A percentile compares a stretch with the other conserved stretches of the same genome.
Conservation (phyloP, 1,140 invertebrate species). For the Neodiprion virginianus region DNA sequence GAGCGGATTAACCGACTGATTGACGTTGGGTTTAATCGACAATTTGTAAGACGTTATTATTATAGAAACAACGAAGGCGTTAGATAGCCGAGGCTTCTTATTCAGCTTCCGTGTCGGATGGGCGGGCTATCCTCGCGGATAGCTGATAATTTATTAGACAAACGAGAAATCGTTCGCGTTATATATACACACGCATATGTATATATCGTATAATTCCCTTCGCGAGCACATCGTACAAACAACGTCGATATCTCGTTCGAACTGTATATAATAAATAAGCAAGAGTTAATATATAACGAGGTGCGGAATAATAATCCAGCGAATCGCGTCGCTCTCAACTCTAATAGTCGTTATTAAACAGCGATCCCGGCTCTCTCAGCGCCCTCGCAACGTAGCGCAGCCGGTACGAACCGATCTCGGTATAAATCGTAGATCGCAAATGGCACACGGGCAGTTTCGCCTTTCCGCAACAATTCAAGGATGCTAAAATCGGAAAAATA, state of each 20-base stretch:
- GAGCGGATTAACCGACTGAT: not conserved
- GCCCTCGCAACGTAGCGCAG: too few species aligned
- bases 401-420: too few species aligned
- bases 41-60: not conserved
- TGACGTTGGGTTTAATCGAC: not conserved
- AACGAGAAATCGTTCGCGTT: not conserved
- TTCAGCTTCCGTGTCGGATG: conserved; percentile 1
- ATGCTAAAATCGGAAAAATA: too few species aligned
- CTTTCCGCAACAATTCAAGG: too few species aligned
- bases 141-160: not conserved
- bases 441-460: too few species aligned
- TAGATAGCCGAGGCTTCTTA: not conserved
- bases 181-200: too few species aligned
- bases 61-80: conserved; percentile 2
- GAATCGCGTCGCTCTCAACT: not conserved
- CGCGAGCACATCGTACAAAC: not conserved
- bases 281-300: not conserved
- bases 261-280: not conserved
- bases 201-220: too few species aligned
- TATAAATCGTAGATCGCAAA: too few species aligned
- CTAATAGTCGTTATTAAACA: not conserved
- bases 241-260: not conserved
- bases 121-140: not conserved
- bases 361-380: not conserved
- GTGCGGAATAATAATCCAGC: not conserved